Conservation (phyloP, 1,140 invertebrate species). For the Drosophila melanogaster region Release_6_plus_ISO1_MT NT_033777.3:22377001-22377500, state of each 20-base stretch:
- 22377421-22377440: slow-evolving; percentile 25
- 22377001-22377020: slow-evolving; percentile 23
- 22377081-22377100: neutral
- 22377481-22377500: slow-evolving; percentile 21
- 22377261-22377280: slow-evolving; percentile 26
- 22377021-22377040: slow-evolving; percentile 37
- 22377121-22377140: slow-evolving; percentile 53
- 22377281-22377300: slow-evolving; percentile 58
- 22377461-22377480: slow-evolving; percentile 32
- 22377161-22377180: slow-evolving; percentile 27
- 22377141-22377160: slow-evolving; percentile 54
- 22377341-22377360: slow-evolving; percentile 28
- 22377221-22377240: neutral
- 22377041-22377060: slow-evolving; percentile 71
- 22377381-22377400: slow-evolving; percentile 13
- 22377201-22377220: slow-evolving; percentile 22
- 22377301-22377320: slow-evolving; percentile 66
- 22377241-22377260: slow-evolving; percentile 16
- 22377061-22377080: slow-evolving; percentile 53
- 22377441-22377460: slow-evolving; percentile 6
- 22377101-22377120: slow-evolving; percentile 34
- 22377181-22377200: slow-evolving; percentile 37
- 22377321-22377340: slow-evolving; percentile 47
- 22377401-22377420: slow-evolving; percentile 53
- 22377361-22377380: slow-evolving; percentile 34